A percentile compares a stretch with the other conserved stretches of the same genome.
Conservation (phyloP, 1,140 invertebrate genomes). For the Trichoplusia ni region DNA sequence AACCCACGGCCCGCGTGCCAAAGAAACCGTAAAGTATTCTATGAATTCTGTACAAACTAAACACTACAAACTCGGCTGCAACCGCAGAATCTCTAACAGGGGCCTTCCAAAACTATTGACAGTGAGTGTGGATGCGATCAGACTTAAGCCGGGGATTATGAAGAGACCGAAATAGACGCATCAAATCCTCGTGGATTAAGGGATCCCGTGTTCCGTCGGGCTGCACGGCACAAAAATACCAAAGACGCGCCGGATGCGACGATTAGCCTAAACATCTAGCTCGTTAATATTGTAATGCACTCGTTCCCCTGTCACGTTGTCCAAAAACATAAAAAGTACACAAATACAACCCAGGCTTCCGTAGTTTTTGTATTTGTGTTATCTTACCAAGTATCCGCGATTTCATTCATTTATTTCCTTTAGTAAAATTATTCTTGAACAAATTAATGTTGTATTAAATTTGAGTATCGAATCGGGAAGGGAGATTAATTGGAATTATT, state of each 20-base stretch:
- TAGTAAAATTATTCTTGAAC: too few species aligned
- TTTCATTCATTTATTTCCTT: too few species aligned
- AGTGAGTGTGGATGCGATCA: conserved; percentile 80
- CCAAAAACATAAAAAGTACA: conserved; percentile 22
- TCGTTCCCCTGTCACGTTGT: conserved; percentile 40
- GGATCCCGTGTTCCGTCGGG: conserved; percentile 78
- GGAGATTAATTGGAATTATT: too few species aligned
- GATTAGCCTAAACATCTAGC: conserved; percentile 75
- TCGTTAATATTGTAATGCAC: conserved; percentile 68
- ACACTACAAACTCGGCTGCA: conserved; percentile 63
- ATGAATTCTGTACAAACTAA: conserved; percentile 66
- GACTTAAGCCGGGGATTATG: conserved; percentile 78
- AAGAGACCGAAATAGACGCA: conserved; percentile 80
- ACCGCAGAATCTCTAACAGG: conserved; percentile 78
- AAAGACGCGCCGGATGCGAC: conserved; percentile 76
- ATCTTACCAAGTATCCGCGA: neutral
- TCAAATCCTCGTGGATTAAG: conserved; percentile 79
- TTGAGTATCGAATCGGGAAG: too few species aligned
- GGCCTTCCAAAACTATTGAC: conserved; percentile 80
- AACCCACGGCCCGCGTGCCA: conserved; percentile 51
- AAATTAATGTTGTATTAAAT: too few species aligned
- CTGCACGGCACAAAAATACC: conserved; percentile 77
- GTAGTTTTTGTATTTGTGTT: neutral
- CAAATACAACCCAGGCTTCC: neutral
- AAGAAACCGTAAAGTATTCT: conserved; percentile 73